Evolutionary conservation across 1,140 invertebrate species (phyloP).

Genomic region (Cephus cinctus): DNA sequence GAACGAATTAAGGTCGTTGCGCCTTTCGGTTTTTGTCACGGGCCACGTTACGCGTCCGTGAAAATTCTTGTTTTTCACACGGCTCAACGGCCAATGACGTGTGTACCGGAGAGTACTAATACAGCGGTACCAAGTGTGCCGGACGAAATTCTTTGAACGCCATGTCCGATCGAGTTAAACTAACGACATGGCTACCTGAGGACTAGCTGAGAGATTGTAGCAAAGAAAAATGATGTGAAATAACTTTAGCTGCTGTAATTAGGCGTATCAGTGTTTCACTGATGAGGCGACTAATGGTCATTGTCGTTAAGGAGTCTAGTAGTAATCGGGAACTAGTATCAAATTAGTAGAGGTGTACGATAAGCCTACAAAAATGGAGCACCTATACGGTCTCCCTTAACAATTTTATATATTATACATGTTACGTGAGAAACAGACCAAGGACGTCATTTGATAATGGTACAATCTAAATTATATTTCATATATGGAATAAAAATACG

Average conservation of each 20-base stretch:
- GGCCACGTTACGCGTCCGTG: conserved; percentile 24
- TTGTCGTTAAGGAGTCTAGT: conserved; percentile 12
- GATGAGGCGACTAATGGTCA: conserved; percentile 12
- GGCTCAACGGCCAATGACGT: no score
- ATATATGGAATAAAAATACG: no score
- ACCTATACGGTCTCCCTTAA: no score
- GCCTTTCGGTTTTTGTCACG: conserved; percentile 26
- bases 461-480: no score
- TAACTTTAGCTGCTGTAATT: conserved; percentile 11
- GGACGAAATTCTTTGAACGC: neutral
- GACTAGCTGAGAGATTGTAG: neutral
- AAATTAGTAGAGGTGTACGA: no score
- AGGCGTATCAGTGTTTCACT: conserved; percentile 14
- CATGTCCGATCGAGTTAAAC: no score
- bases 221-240: conserved; percentile 12
- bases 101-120: conserved; percentile 3
- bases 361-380: no score
- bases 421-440: no score
- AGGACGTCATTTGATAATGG: no score
- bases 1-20: conserved; percentile 24
- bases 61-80: conserved; percentile 32
- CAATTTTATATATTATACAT: no score
- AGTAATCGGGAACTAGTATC: no score
- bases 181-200: no score
- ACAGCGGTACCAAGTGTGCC: conserved; percentile 5